Evolutionary conservation across 2,888 invertebrate species (phyloP), one percentile per base, ranked within the genome.

Genomic region (Dioctria rufipes): DNA sequence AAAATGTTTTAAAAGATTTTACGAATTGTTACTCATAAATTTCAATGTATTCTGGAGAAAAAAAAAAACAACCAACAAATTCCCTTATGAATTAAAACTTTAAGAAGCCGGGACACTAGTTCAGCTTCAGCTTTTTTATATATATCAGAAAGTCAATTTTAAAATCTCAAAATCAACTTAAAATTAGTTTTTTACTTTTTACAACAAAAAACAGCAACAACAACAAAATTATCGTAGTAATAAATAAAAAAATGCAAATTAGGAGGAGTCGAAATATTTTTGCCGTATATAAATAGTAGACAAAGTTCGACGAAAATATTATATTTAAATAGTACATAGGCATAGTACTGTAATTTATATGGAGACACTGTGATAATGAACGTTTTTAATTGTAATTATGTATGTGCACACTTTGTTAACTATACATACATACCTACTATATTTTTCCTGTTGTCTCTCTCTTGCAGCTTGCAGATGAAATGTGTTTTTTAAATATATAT

Each of bases 41-140:
- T 67, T 67, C 67, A 25, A 51, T 69, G 69, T 69, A 69, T 69
- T 69, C 69, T 69, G 6, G 25, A 25, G 25, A 25, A 25, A 25
- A 25, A 25, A 25, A 25, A 25, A 25, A 25, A 25, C 25, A 25
- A 25, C 25, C 25, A 25, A 25, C 25, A 25, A 25, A 25, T 25
- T 25, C 25, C 2, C 25, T 25, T 25, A 25, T 25, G 25, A 0
- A 25, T 25, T 25, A 25, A 25, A 25, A 25, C 25, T 25, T 25
- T 25, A 25, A 25, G 25, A 25, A 25, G 25, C 25, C 25, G 25
- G 25, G 25, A 25, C 25, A 25, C 25, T 25, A 25, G 25, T 25
- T 2, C 25, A 25, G 25, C 25, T 25, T 54, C 54, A n/a, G 54
- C 54, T n/a, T 8, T 11, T 11, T 11, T 11, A 11, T 54, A 8